These are phyloP conservation scores for Notolepis coatsorum DNA, from an alignment of 2,797 vertebrate genomes.

Conservation along the genomic window DNA sequence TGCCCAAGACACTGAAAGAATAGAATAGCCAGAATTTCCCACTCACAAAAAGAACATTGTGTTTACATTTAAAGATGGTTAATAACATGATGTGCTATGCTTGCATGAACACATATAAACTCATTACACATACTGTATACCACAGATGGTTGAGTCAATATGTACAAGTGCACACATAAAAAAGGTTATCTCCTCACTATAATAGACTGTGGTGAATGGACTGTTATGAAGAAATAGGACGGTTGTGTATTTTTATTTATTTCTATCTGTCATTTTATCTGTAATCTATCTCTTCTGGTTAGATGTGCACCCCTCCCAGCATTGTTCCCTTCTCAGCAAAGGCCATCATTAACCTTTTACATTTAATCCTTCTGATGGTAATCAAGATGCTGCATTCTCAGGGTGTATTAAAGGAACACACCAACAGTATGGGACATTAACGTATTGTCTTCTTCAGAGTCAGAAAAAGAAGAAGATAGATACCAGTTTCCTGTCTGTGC, in stretches of 20 bases:
- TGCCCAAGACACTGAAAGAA: no score
- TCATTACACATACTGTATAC: background rate
- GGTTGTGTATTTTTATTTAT: slow-evolving; percentile 52
- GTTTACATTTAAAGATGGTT: background rate
- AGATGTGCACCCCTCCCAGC: slow-evolving; percentile 44
- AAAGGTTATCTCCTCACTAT: background rate
- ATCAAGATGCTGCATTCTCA: slow-evolving; percentile 82
- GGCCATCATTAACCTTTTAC: slow-evolving; percentile 75
- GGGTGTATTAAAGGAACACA: slow-evolving; percentile 77
- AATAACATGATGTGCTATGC: background rate
- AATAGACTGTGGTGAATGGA: background rate
- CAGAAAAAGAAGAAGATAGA: no score
- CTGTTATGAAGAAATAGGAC: slow-evolving; percentile 18
- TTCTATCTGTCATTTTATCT: no score
- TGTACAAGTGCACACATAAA: no score
- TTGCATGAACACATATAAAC: background rate
- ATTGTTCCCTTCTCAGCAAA: slow-evolving; percentile 52
- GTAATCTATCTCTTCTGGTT: slow-evolving; percentile 58
- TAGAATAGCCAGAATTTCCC: no score
- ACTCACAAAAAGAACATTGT: no score
- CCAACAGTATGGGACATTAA: no score
- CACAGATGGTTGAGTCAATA: no score
- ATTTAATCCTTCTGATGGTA: slow-evolving; percentile 80
- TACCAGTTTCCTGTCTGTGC: no score
- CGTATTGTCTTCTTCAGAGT: no score